Evolutionary conservation across 2,797 vertebrate genomes (phyloP).

Genomic region (Champsocephalus esox): DNA sequence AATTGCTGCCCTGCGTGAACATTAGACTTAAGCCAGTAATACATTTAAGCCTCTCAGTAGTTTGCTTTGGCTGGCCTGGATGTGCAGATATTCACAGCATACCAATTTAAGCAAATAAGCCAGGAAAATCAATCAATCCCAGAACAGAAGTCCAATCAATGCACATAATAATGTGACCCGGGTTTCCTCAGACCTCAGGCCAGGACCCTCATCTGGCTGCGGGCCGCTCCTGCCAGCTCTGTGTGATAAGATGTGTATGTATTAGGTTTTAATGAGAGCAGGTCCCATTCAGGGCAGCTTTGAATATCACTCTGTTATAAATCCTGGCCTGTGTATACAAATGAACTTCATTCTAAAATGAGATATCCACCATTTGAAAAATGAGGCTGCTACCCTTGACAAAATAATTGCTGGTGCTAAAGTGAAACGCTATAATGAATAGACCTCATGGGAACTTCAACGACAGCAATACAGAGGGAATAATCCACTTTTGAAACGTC

Average conservation of each 20-base stretch:
- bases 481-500: constrained; percentile 50
- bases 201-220: constrained; percentile 46
- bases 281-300: constrained; percentile 47
- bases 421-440: constrained; percentile 47
- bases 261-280: constrained; percentile 63
- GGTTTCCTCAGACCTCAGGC: constrained; percentile 44
- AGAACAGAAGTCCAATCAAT: constrained; percentile 18
- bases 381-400: constrained; percentile 40
- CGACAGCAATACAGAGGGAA: constrained; percentile 53
- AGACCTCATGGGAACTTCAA: constrained; percentile 32
- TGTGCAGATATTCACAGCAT: constrained; percentile 34
- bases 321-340: constrained; percentile 41
- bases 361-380: constrained; percentile 58
- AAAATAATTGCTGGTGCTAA: constrained; percentile 53
- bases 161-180: constrained; percentile 33
- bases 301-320: constrained; percentile 43
- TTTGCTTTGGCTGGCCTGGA: constrained; percentile 25
- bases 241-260: constrained; percentile 53
- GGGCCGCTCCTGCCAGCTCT: constrained; percentile 39
- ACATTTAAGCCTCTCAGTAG: constrained; percentile 23
- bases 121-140: constrained; percentile 34
- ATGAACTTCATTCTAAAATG: constrained; percentile 48
- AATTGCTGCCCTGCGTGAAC: constrained; percentile 25
- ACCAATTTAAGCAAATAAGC: constrained; percentile 36
- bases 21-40: constrained; percentile 38